Base-by-base conservation (phyloP, 2,888 invertebrate genomes). In the Ptychoptera albimana region DNA sequence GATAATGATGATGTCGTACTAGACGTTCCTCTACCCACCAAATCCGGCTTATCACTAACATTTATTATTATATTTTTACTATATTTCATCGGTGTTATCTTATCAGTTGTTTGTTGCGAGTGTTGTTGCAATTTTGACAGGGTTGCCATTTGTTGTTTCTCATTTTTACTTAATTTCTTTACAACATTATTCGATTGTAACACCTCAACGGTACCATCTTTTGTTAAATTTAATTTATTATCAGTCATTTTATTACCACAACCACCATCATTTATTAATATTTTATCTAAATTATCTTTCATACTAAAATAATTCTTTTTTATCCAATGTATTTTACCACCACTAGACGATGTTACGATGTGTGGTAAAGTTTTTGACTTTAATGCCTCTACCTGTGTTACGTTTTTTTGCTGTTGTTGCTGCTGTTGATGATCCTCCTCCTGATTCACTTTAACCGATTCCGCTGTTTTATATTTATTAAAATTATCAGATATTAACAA, bases 381-480 rank as follows among this genome's bases (percentile, higher is more conserved):
- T n/a, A n/a, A n/a, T n/a, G n/a, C n/a, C n/a, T n/a, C n/a, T n/a
- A n/a, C n/a, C n/a, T n/a, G n/a, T n/a, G n/a, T n/a, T n/a, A 9
- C 34, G 11, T 10, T 42, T 12, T 36, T 36, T 37, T 15, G 39
- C 39, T 39, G 16, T 15, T 16, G 23, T 4, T 35, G 36, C 8
- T 36, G 14, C 15, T 8, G 23, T 15, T 37, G 36, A 10, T 14
- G 23, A 38, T 4, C 16, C 12, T 13, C 37, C 6, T 37, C 5
- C 8, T 36, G 16, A 15, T 42, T 36, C 2, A n/a, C 12, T 43
- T 50, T 48, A 30, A 48, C 46, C 7, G 51, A 52, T 32, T 51
- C 51, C 31, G 65, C 65, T 46, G 60, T 63, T 56, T 64, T 65
- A 51, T 63, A 64, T 50, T 65, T 65, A 48, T 65, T 61, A 49